Percentiles rank a stretch among this genome's conserved stretches.
Evolutionary conservation across 2,113 vertebrate genomes (phyloP).

Genomic region (Diphyllodes magnificus): DNA sequence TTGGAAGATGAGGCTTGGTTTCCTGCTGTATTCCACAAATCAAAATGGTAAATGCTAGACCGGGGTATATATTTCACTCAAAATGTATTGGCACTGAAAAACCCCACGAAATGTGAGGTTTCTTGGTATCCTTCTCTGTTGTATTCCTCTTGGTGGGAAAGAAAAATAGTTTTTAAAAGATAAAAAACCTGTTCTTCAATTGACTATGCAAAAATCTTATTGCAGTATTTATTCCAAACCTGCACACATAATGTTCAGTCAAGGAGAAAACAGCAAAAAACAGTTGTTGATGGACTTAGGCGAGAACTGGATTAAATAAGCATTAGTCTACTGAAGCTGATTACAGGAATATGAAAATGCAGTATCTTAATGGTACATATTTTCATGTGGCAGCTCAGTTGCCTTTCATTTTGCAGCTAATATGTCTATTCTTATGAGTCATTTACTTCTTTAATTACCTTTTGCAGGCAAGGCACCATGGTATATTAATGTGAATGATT

Average conservation of each 20-base stretch:
- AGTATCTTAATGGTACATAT: slow-evolving; percentile 98
- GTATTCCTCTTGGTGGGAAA: slow-evolving; percentile 50
- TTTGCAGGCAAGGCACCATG: slow-evolving; percentile 99
- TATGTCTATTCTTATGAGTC: slow-evolving; percentile 99
- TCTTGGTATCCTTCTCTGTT: neutral
- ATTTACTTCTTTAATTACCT: slow-evolving; percentile 99
- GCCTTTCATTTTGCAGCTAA: slow-evolving; percentile 98
- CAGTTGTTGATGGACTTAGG: slow-evolving; percentile 96
- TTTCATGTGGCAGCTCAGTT: slow-evolving; percentile 95
- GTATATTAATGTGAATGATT: slow-evolving; percentile 99
- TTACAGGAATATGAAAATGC: slow-evolving; percentile 93
- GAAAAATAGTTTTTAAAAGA: slow-evolving; percentile 75
- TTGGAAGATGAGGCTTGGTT: neutral
- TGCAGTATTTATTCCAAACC: slow-evolving; percentile 83
- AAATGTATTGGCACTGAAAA: neutral
- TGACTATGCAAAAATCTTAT: slow-evolving; percentile 80
- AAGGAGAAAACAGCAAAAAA: slow-evolving; percentile 85
- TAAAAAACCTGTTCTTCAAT: slow-evolving; percentile 75
- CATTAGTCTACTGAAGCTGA: slow-evolving; percentile 94
- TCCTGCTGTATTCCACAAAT: neutral
- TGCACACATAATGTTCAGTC: slow-evolving; percentile 81
- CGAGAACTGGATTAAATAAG: slow-evolving; percentile 98
- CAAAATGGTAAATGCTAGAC: neutral
- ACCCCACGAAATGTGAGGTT: neutral
- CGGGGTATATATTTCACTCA: neutral